Conservation (phyloP, 2,113 vertebrate species). For the Lamprotornis superbus region DNA sequence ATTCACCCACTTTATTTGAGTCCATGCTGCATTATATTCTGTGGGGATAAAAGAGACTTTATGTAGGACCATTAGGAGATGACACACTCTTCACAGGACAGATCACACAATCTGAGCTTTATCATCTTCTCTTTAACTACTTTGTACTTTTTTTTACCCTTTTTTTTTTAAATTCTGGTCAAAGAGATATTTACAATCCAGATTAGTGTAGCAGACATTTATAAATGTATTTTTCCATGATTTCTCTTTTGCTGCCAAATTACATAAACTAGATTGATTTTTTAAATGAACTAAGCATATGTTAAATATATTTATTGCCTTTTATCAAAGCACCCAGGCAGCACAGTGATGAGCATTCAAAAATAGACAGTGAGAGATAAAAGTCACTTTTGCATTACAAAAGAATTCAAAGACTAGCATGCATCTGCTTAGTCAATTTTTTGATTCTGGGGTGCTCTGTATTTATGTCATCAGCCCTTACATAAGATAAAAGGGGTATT, state of each 20-base stretch:
- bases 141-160: neutral
- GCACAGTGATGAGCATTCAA: neutral
- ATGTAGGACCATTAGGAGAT: neutral
- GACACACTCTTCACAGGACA: neutral
- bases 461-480: neutral
- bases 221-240: neutral
- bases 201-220: neutral
- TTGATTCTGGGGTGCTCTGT: neutral
- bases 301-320: slow-evolving; percentile 1
- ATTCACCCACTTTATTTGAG: neutral
- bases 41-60: neutral
- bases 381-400: slow-evolving; percentile 50
- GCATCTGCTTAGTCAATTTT: slow-evolving; percentile 26
- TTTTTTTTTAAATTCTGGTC: neutral
- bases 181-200: neutral
- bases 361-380: slow-evolving; percentile 7
- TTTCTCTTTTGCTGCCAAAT: neutral
- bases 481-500: slow-evolving; percentile 6
- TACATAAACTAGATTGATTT: neutral
- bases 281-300: neutral
- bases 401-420: neutral
- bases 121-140: neutral
- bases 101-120: neutral
- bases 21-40: neutral
- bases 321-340: neutral